Base-by-base conservation (phyloP, 2,797 vertebrate species). In the Diplodus sargus region DNA sequence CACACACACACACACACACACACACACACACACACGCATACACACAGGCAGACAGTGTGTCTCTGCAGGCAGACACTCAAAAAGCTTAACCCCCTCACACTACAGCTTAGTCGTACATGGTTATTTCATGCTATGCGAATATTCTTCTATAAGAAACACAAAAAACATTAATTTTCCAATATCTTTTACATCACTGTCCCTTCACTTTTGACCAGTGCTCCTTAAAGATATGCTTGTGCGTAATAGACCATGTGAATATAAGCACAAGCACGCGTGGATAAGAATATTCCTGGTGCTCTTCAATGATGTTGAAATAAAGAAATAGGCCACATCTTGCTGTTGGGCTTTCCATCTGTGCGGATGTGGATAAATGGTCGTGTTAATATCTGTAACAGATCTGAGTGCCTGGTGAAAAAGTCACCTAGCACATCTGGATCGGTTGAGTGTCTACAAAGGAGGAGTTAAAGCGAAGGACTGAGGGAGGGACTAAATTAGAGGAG, bases 401-500 rank as follows among this genome's bases (percentile, higher is more conserved):
- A 67, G 25, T 20, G 57, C 14, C 49, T 78, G 63, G 11, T 68
- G 54, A 57, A 61, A 74, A 72, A 76, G 62, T 67, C 63, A 34
- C 22, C 65, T 64, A 16, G 74, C 59, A 87, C 84, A 83, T 87
- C 81, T 91, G 82, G 81, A 69, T 78, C 22, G 39, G 49, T 43
- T 25, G 68, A 72, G 53, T 30, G 63, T 78, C 53, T 61, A 23
- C 68, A 76, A 74, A 81, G 74, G 49, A 69, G 65, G 54, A 80
- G 79, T 78, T 57, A 47, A 78, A 71, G 77, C 56, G 62, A 74
- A 62, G 72, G 70, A 67, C 42, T 23, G 71, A 52, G 74, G 56
- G 64, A 72, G 70, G 72, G 79, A 83, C 86, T 89, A 78, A 76
- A 81, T 81, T 72, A 82, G 69, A 79, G 68, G 62, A 83, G 78